These are phyloP conservation scores for Gymnorhina tibicen DNA, from an alignment of 2,113 vertebrate species.

Conservation along the genomic window DNA sequence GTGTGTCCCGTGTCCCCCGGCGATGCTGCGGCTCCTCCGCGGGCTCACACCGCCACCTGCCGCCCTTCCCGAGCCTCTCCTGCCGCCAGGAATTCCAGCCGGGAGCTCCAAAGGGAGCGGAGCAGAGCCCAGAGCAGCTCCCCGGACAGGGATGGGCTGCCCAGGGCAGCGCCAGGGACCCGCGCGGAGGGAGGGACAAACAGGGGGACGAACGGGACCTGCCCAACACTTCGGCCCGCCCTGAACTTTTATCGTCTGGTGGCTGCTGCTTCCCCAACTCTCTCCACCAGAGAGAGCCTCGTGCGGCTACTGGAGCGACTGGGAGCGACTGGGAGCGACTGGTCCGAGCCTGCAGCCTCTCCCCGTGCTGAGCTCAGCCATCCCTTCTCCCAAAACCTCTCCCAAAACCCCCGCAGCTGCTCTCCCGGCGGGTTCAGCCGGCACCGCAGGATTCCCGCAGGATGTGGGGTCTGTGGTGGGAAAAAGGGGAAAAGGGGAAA, in stretches of 20 bases:
- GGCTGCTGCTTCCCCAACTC: neutral
- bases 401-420: neutral
- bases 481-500: too few species aligned
- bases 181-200: accelerated
- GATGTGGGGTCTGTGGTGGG: neutral
- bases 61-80: neutral
- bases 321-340: accelerated
- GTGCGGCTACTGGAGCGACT: neutral
- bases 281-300: neutral
- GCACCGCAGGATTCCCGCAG: neutral
- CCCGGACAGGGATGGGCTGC: accelerated
- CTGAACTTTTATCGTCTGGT: neutral
- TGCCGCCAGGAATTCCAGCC: accelerated
- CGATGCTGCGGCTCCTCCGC: accelerated
- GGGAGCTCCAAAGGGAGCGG: accelerated
- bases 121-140: neutral
- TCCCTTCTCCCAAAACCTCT: neutral
- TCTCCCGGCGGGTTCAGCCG: neutral
- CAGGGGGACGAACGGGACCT: neutral
- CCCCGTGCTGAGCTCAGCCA: accelerated
- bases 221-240: accelerated
- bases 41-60: constrained; percentile 34
- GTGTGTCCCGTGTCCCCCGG: accelerated
- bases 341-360: neutral
- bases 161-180: accelerated